Conservation (phyloP, 1,140 invertebrate genomes). For the Neotoxoptera formosana region DNA sequence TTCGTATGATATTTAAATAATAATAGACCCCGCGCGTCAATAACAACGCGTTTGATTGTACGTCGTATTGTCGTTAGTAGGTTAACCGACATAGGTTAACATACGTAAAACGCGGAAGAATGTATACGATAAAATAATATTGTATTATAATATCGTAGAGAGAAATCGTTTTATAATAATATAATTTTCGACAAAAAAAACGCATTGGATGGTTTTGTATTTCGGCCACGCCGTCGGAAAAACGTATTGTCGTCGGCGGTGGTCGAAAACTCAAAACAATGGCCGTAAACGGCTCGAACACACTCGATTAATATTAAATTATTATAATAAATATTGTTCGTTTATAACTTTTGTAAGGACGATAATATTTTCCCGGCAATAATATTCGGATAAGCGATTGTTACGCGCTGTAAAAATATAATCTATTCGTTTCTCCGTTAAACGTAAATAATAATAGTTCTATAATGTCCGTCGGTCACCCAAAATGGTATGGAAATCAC, state of each 20-base stretch:
- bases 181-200: background rate
- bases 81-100: slow-evolving; percentile 10
- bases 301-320: too few relatives aligned
- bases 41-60: background rate
- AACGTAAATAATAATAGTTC: background rate
- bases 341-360: background rate
- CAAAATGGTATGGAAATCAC: background rate
- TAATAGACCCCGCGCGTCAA: background rate
- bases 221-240: background rate
- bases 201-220: background rate
- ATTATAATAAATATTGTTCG: background rate
- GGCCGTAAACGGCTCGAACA: background rate
- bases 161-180: background rate
- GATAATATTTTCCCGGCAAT: background rate
- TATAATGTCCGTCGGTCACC: background rate
- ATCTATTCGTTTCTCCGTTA: background rate
- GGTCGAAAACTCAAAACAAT: background rate
- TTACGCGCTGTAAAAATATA: background rate
- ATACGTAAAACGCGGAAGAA: slow-evolving; percentile 16
- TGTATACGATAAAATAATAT: background rate
- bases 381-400: background rate
- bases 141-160: background rate
- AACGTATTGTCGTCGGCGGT: background rate
- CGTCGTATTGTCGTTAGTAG: background rate
- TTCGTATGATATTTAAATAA: slow-evolving; percentile 4